Evolutionary conservation across 2,797 vertebrate species (phyloP).

Genomic region (Menidia menidia): DNA sequence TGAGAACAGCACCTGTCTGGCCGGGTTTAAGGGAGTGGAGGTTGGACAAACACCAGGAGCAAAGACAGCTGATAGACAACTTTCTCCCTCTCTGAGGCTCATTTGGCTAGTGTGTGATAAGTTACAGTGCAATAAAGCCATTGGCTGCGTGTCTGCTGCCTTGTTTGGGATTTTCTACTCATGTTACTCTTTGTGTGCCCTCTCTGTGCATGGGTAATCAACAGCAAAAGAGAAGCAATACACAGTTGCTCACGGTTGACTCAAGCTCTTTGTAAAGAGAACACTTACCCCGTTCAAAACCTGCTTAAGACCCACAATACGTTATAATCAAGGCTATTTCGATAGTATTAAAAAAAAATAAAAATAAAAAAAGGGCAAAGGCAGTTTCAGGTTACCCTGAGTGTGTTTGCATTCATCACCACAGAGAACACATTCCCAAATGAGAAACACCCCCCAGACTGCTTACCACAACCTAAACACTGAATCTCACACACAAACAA

Average conservation of each 20-base stretch:
- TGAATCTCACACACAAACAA: conserved; percentile 17
- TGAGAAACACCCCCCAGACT: background rate
- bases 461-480: conserved; percentile 10
- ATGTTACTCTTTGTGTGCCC: conserved; percentile 34
- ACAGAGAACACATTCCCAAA: conserved; percentile 3
- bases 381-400: conserved; percentile 9
- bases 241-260: background rate
- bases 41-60: conserved; percentile 65
- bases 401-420: background rate
- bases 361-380: background rate
- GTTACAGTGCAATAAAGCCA: conserved; percentile 49
- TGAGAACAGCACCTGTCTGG: conserved; percentile 71
- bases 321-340: too few species aligned
- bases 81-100: conserved; percentile 49
- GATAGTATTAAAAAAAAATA: background rate
- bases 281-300: background rate
- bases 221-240: background rate
- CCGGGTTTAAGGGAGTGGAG: conserved; percentile 71
- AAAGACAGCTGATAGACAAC: conserved; percentile 74
- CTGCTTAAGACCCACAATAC: background rate
- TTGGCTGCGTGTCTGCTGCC: conserved; percentile 44
- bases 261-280: background rate
- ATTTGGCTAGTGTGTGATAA: conserved; percentile 73
- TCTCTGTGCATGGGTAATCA: conserved; percentile 33
- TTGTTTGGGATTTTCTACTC: conserved; percentile 55